Evolutionary conservation across 1,140 invertebrate species (phyloP).

Genomic region (Drusus annulatus): DNA sequence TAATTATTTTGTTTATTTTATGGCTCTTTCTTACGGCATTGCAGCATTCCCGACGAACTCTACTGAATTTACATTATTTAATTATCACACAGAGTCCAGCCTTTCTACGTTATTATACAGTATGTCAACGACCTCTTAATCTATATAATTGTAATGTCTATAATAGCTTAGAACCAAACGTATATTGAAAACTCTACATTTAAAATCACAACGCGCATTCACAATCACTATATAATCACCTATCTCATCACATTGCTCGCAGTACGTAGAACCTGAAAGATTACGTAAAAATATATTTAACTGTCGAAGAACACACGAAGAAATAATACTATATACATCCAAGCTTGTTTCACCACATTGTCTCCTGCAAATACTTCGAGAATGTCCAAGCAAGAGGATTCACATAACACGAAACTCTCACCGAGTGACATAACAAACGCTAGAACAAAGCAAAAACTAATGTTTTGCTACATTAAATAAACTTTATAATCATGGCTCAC

Average conservation of each 20-base stretch:
- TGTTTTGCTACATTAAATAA: background rate
- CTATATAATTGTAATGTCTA: too few relatives aligned
- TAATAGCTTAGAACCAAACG: background rate
- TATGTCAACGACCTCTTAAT: background rate
- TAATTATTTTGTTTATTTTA: background rate
- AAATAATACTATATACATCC: too few relatives aligned
- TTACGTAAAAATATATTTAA: background rate
- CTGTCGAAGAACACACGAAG: background rate
- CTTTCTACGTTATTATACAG: background rate
- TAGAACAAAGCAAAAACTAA: background rate
- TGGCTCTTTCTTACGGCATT: background rate
- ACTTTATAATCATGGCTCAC: background rate
- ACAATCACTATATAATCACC: background rate
- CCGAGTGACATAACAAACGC: constrained; percentile 9
- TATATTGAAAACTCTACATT: background rate
- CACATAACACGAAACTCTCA: background rate
- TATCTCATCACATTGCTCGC: background rate
- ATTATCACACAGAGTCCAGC: too few relatives aligned
- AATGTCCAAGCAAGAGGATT: background rate
- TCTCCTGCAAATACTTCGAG: too few relatives aligned
- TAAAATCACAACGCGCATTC: constrained; percentile 28
- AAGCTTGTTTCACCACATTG: too few relatives aligned
- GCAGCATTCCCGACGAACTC: background rate
- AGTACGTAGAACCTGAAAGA: too few relatives aligned
- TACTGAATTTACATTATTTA: background rate